A percentile compares a stretch with the other conserved stretches of the same genome.
These are phyloP conservation scores for Drosophila nikananu DNA, from an alignment of 1,140 invertebrate genomes.

Conservation along the genomic window DNA sequence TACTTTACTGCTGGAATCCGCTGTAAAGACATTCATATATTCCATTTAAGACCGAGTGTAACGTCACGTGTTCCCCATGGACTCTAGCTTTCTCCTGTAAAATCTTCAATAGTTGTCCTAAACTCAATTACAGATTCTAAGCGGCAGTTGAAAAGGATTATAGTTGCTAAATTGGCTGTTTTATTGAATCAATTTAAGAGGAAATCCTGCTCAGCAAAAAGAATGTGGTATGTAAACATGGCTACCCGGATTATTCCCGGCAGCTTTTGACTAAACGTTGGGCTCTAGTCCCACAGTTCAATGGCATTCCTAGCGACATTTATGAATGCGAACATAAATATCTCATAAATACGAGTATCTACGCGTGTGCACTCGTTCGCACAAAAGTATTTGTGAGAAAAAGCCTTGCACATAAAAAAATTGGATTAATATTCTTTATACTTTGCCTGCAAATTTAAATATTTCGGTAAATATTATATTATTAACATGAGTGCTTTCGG, in stretches of 20 bases:
- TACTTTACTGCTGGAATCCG: slow-evolving; percentile 1
- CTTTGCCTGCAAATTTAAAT: not conserved
- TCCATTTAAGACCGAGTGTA: not conserved
- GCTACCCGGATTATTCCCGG: slow-evolving; percentile 34
- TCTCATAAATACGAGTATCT: slow-evolving; percentile 64
- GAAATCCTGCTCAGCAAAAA: slow-evolving; percentile 1
- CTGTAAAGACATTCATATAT: slow-evolving; percentile 17
- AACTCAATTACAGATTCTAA: slow-evolving; percentile 11
- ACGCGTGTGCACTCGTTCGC: slow-evolving; percentile 29
- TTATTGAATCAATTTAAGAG: slow-evolving; percentile 10
- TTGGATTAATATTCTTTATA: rapidly evolving
- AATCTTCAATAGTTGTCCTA: slow-evolving; percentile 1
- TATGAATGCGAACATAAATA: slow-evolving; percentile 45
- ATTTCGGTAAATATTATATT: not conserved
- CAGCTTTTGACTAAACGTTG: slow-evolving; percentile 15
- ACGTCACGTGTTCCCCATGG: slow-evolving; percentile 7
- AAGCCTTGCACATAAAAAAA: slow-evolving; percentile 5
- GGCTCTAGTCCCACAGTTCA: slow-evolving; percentile 37
- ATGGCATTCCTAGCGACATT: slow-evolving; percentile 28
- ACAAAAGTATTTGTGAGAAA: slow-evolving; percentile 7
- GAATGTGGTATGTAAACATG: slow-evolving; percentile 26
- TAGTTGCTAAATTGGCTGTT: slow-evolving; percentile 9
- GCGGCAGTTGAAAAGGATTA: slow-evolving; percentile 9
- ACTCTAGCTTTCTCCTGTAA: slow-evolving; percentile 16
- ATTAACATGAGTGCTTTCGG: too few relatives aligned